Percentiles rank a stretch among this genome's conserved stretches.
phyloP scores from a whole-genome alignment of 2,797 vertebrate species.

The Myripristis murdjan region DNA sequence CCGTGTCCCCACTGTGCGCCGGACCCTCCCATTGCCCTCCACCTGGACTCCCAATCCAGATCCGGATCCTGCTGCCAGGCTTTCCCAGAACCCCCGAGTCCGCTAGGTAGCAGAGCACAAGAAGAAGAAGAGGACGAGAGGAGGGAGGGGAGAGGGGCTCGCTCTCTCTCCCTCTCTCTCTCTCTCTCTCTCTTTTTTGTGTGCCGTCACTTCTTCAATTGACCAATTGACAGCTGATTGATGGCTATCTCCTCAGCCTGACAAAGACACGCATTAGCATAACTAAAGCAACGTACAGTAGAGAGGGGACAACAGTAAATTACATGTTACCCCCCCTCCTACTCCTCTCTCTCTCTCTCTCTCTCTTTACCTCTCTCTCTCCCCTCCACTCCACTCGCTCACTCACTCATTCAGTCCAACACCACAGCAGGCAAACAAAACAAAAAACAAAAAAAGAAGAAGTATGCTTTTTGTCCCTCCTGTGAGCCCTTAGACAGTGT shows the following conservation, averaged over 20 bases:
- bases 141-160: constrained; percentile 83
- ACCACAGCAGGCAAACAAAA: constrained; percentile 68
- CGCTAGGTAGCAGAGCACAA: constrained; percentile 91
- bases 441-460: constrained; percentile 79
- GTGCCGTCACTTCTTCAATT: constrained; percentile 96
- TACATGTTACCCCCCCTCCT: constrained; percentile 93
- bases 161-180: too few species aligned
- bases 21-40: constrained; percentile 14
- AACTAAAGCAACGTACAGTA: constrained; percentile 99
- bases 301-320: constrained; percentile 97
- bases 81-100: constrained; percentile 89
- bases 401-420: constrained; percentile 60
- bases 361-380: too few species aligned
- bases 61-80: constrained; percentile 88
- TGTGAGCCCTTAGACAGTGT: constrained; percentile 75
- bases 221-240: constrained; percentile 99
- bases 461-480: constrained; percentile 80
- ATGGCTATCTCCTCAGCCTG: constrained; percentile 98
- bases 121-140: constrained; percentile 41
- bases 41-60: constrained; percentile 84
- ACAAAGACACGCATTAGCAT: constrained; percentile 99
- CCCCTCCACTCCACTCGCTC: constrained; percentile 86
- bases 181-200: constrained; percentile 86
- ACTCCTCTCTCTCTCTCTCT: constrained; percentile 67
- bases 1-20: not conserved